Evolutionary conservation across 2,888 invertebrate genomes (phyloP).

Genomic region (Luffia ferchaultella): DNA sequence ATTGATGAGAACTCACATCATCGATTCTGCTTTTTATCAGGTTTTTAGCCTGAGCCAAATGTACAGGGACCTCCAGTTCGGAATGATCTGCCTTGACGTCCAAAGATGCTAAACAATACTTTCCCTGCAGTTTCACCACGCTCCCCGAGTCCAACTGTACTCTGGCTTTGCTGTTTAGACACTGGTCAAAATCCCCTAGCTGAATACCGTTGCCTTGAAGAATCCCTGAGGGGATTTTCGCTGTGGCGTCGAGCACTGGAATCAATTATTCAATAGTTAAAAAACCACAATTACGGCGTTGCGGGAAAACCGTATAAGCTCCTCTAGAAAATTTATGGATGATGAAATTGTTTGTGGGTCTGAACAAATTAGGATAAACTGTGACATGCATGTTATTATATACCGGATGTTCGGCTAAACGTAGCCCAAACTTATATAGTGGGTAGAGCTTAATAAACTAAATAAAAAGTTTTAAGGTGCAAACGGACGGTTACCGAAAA

Average conservation of each 20-base stretch:
- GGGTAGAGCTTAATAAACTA: no score
- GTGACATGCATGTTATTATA: no score
- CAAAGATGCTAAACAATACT: conserved; percentile 73
- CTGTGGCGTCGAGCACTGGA: conserved; percentile 76
- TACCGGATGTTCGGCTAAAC: no score
- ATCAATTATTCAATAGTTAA: conserved; percentile 21
- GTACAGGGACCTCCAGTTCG: conserved; percentile 69
- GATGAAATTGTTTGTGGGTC: no score
- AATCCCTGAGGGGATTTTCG: conserved; percentile 74
- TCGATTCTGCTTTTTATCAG: conserved; percentile 70
- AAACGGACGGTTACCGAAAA: no score
- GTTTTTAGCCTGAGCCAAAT: conserved; percentile 70
- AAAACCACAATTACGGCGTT: no score
- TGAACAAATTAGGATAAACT: no score
- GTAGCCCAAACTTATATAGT: no score
- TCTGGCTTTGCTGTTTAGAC: conserved; percentile 68
- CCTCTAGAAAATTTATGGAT: no score
- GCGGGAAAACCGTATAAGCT: no score
- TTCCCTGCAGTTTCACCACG: conserved; percentile 70
- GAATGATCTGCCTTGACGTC: conserved; percentile 68
- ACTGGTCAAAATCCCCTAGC: conserved; percentile 76
- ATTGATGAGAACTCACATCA: conserved; percentile 67
- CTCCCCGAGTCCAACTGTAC: conserved; percentile 65
- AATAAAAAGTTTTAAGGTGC: no score
- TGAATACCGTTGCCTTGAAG: conserved; percentile 76